These are phyloP conservation scores for Thereva nobilitata DNA, from an alignment of 2,888 invertebrate genomes.

Conservation along the genomic window DNA sequence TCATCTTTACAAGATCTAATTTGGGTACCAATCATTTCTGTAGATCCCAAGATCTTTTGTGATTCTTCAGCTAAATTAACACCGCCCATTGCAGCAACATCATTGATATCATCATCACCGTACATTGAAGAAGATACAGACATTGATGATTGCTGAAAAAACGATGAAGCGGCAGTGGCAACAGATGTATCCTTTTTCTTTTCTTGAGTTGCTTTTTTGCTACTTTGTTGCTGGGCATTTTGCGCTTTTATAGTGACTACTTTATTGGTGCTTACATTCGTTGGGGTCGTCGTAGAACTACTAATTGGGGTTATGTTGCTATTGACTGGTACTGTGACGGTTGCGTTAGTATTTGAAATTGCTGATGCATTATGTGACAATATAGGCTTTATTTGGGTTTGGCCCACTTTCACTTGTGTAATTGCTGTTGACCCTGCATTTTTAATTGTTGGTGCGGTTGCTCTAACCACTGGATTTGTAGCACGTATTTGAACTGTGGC, in stretches of 20 bases:
- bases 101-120: conserved; percentile 96
- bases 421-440: conserved; percentile 41
- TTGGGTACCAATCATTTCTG: conserved; percentile 87
- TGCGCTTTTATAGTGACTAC: conserved; percentile 52
- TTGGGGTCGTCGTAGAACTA: conserved; percentile 46
- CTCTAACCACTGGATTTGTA: conserved; percentile 47
- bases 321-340: conserved; percentile 49
- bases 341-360: conserved; percentile 18
- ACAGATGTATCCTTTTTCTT: conserved; percentile 70
- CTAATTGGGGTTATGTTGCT: conserved; percentile 39
- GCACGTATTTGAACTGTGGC: conserved; percentile 55
- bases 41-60: conserved; percentile 88
- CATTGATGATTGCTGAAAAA: conserved; percentile 62
- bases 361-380: conserved; percentile 40
- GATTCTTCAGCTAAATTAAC: conserved; percentile 96
- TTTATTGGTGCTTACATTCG: conserved; percentile 43
- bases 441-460: conserved; percentile 45
- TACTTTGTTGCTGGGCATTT: conserved; percentile 57
- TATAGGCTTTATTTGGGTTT: conserved; percentile 58
- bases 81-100: conserved; percentile 98
- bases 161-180: conserved; percentile 55
- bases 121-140: conserved; percentile 61
- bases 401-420: conserved; percentile 57
- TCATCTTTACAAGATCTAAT: conserved; percentile 93
- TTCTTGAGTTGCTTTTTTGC: conserved; percentile 69